Base-by-base conservation (phyloP, 2,888 invertebrate genomes). In the Callimorpha dominula region DNA sequence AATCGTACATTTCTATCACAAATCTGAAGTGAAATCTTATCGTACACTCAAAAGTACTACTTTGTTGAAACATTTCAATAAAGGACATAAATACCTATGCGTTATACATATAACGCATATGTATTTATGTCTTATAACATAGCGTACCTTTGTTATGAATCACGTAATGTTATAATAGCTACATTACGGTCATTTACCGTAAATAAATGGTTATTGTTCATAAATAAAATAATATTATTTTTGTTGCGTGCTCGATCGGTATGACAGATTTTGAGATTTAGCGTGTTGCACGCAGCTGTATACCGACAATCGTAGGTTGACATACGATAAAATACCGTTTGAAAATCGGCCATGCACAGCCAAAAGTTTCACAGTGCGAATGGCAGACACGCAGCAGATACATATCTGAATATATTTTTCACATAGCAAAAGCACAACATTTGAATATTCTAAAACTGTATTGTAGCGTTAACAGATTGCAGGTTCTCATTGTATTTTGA, bases 211-310 rank as follows among this genome's bases (percentile, higher is more conserved):
- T 78, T 82, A 78, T 78, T 80, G 80, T 76, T 82, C 75, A 76
- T 82, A 81, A 83, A 83, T 79, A 80, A 83, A 83, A 81, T 82
- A 78, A 80, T 87, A 89, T 89, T 88, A 90, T 89, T 89, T 88
- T 88, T 82, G 85, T 92, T 87, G 91, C 92, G 91, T 92, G 91
- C 80, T 73, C 78, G 78, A 74, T 69, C 66, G 74, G 74, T 81
- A 85, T 84, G 82, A 83, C 80, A 84, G 84, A 82, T 87, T 87
- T 86, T 86, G 85, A 85, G 87, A 89, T 90, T 89, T 89, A 89
- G 92, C 94, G 94, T 94, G 94, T 80, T 65, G 84, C 93, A 94
- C 93, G 94, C 94, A 90, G 87, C 83, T 85, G 88, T 82, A 84
- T 86, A 84, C 79, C 81, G 77, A 65, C 81, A 82, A 83, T 81